Evolutionary conservation across 2,113 vertebrate species (phyloP).

Genomic region (Glareola pratincola): DNA sequence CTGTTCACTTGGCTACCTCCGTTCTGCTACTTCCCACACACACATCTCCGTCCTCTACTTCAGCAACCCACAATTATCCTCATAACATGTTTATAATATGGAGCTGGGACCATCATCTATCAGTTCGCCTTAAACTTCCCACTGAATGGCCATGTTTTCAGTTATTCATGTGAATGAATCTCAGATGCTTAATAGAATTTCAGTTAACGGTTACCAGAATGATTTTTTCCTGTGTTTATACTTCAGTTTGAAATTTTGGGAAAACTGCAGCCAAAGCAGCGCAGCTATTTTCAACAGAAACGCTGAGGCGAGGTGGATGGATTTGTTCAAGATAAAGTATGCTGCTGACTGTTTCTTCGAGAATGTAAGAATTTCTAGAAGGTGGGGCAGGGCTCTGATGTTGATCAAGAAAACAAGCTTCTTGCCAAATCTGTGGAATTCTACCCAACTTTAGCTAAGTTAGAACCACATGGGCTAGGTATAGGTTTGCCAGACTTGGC

Average conservation of each 20-base stretch:
- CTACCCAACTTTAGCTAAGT: neutral
- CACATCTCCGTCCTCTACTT: conserved; percentile 28
- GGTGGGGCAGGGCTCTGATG: neutral
- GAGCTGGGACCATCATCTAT: conserved; percentile 18
- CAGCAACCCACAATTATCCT: conserved; percentile 56
- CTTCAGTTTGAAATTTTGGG: neutral
- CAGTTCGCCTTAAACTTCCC: conserved; percentile 14
- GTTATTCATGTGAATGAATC: conserved; percentile 21
- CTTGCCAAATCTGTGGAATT: neutral
- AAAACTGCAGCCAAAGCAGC: neutral
- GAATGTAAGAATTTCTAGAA: neutral
- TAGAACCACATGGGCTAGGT: neutral
- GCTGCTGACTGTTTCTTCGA: neutral
- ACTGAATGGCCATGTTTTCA: neutral
- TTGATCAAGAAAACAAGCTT: neutral
- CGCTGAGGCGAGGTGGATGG: neutral
- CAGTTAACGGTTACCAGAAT: neutral
- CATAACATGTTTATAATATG: conserved; percentile 43
- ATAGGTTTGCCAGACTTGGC: neutral
- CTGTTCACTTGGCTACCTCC: conserved; percentile 31
- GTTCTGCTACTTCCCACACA: conserved; percentile 37
- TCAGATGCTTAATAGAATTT: conserved; percentile 24
- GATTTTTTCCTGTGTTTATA: neutral
- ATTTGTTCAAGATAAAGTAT: neutral
- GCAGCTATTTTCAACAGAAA: neutral